Percentiles rank a stretch among this genome's conserved stretches.
These are phyloP conservation scores for Micronycteris hirsuta DNA, from an alignment of 2,113 vertebrate genomes.

Conservation along the genomic window DNA sequence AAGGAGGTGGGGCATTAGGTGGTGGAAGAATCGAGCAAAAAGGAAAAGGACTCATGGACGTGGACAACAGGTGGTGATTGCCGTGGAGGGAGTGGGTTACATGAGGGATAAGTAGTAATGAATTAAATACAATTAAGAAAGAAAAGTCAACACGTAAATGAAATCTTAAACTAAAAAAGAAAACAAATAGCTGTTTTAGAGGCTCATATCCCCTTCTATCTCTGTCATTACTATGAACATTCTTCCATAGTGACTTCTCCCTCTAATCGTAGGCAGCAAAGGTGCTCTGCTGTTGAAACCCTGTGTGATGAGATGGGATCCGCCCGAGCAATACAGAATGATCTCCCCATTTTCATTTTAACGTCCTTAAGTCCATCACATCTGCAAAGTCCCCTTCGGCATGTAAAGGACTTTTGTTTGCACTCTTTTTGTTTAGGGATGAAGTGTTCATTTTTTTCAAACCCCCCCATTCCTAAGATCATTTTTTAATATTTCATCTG, in stretches of 20 bases:
- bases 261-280: background rate
- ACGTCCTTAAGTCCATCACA: background rate
- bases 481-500: background rate
- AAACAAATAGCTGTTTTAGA: background rate
- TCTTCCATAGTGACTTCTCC: background rate
- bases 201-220: accelerated
- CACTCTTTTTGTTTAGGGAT: background rate
- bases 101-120: too few species aligned
- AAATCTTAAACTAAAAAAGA: too few species aligned
- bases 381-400: background rate
- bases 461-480: background rate
- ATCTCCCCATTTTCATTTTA: background rate
- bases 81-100: too few species aligned
- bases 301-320: background rate
- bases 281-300: background rate
- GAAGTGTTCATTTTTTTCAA: background rate
- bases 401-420: background rate
- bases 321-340: background rate
- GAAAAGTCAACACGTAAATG: too few species aligned
- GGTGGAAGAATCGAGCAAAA: too few species aligned
- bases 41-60: too few species aligned
- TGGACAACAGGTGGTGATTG: too few species aligned
- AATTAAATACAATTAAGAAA: too few species aligned
- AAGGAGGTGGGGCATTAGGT: too few species aligned
- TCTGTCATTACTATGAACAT: background rate